A percentile compares a stretch with the other conserved stretches of the same genome.
Evolutionary conservation across 2,888 invertebrate species (phyloP).

Genomic region (Heteromurus nitidus): DNA sequence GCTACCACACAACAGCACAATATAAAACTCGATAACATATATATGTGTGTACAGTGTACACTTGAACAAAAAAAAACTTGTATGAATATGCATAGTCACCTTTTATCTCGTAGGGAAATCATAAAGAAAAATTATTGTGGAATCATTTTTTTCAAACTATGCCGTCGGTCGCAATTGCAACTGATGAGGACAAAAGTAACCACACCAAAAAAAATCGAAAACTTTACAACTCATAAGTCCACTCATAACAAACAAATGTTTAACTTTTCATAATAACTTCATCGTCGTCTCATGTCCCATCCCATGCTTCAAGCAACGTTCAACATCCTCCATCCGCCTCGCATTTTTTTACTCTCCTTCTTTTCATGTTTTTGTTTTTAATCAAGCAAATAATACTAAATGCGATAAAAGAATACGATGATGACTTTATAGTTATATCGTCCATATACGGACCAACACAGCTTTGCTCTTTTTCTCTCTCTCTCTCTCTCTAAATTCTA

Average conservation of each 20-base stretch:
- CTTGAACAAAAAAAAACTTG: neutral
- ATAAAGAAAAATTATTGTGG: constrained; percentile 1
- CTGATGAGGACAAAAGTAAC: neutral
- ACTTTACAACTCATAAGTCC: neutral
- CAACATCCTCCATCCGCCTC: too few relatives aligned
- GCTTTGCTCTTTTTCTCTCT: constrained; percentile 9
- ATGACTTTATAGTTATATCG: constrained; percentile 5
- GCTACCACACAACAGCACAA: neutral
- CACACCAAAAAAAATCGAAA: constrained; percentile 22
- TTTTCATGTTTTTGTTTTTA: constrained; percentile 20
- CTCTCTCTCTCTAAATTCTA: too few relatives aligned
- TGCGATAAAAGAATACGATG: constrained; percentile 15
- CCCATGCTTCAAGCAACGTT: too few relatives aligned
- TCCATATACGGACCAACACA: constrained; percentile 4
- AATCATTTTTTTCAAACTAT: constrained; percentile 16
- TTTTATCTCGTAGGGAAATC: constrained; percentile 25
- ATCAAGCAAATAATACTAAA: constrained; percentile 32
- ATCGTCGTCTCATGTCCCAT: neutral
- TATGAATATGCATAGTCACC: neutral
- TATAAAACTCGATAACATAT: neutral
- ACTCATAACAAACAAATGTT: neutral
- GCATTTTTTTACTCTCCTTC: neutral
- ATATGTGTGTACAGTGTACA: too few relatives aligned
- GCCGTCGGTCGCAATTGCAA: neutral
- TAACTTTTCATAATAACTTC: too few relatives aligned